These are phyloP conservation scores for Macroramphosus scolopax DNA, from an alignment of 2,797 vertebrate species.

Conservation along the genomic window DNA sequence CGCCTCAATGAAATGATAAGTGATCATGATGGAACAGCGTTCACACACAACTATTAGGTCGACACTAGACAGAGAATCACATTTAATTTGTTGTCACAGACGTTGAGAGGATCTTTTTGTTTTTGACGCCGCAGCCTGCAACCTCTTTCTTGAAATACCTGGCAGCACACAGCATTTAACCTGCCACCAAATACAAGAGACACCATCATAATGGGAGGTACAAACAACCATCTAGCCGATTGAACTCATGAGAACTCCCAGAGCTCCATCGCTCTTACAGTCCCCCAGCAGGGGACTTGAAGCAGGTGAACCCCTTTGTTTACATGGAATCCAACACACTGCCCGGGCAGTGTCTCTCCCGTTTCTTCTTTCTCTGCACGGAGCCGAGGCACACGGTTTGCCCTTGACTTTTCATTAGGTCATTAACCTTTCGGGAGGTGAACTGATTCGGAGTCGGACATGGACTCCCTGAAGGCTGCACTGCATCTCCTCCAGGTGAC, in stretches of 20 bases:
- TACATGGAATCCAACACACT: conserved; percentile 72
- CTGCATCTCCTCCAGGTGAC: conserved; percentile 38
- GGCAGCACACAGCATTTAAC: conserved; percentile 15
- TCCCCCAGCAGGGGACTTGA: conserved; percentile 21
- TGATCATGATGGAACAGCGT: conserved; percentile 20
- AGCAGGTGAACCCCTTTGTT: conserved; percentile 61
- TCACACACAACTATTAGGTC: conserved; percentile 4
- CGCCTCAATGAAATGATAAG: conserved; percentile 37
- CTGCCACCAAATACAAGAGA: conserved; percentile 36
- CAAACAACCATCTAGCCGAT: conserved; percentile 45
- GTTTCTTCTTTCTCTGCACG: conserved; percentile 49
- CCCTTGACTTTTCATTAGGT: conserved; percentile 76
- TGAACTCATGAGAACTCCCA: conserved; percentile 40
- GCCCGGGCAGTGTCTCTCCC: conserved; percentile 43
- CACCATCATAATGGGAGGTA: conserved; percentile 48
- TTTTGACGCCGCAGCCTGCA: conserved; percentile 19
- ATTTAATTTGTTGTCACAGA: conserved; percentile 37
- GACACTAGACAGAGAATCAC: conserved; percentile 11
- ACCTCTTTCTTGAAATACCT: conserved; percentile 40
- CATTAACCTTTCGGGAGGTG: conserved; percentile 76
- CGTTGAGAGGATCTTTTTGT: conserved; percentile 46
- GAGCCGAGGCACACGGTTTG: conserved; percentile 55
- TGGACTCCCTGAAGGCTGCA: conserved; percentile 45
- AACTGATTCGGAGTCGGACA: conserved; percentile 63
- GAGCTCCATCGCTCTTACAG: conserved; percentile 16